These are phyloP conservation scores for Phocoena phocoena DNA, from an alignment of 2,113 vertebrate species.

Conservation along the genomic window DNA sequence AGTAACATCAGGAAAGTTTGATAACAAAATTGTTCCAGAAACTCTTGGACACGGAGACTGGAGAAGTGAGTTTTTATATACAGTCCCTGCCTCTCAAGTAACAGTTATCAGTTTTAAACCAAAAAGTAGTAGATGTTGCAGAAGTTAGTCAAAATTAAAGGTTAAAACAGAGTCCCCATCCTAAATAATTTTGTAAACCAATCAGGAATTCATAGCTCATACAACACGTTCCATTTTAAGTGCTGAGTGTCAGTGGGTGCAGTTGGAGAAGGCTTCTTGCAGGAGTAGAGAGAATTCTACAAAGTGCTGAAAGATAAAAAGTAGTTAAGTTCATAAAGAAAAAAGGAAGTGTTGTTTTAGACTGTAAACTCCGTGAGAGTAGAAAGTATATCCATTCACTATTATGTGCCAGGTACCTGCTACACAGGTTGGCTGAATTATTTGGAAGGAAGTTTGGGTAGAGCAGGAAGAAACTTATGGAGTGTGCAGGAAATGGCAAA, in stretches of 20 bases:
- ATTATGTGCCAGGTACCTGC: neutral
- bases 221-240: neutral
- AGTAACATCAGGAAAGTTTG: neutral
- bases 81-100: neutral
- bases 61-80: neutral
- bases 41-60: neutral
- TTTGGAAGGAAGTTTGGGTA: neutral
- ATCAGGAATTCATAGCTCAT: neutral
- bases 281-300: neutral
- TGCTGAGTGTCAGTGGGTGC: neutral
- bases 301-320: neutral
- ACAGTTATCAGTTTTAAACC: neutral
- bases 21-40: neutral
- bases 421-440: neutral
- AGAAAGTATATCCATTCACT: neutral
- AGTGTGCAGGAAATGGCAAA: neutral
- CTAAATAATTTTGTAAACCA: neutral
- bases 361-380: neutral
- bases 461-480: neutral
- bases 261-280: neutral
- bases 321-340: neutral
- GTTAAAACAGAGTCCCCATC: neutral
- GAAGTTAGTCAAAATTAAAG: neutral
- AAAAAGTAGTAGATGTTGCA: neutral
- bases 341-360: neutral